Evolutionary conservation across 2,113 vertebrate species (phyloP).

Genomic region (Mustela nigripes): DNA sequence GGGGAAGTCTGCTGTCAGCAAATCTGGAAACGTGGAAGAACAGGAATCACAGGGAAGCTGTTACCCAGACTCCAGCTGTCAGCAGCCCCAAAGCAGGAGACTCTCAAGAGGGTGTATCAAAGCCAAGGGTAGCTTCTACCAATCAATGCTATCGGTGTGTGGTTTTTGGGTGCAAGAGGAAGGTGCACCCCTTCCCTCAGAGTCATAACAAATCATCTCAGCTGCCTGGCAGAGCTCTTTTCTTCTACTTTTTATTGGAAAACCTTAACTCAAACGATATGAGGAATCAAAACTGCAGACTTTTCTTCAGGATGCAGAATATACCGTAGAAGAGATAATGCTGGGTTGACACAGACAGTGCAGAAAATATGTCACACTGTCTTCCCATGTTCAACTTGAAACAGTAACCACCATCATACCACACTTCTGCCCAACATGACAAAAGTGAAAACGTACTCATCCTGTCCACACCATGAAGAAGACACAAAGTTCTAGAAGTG

Average conservation of each 20-base stretch:
- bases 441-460: background rate
- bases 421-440: background rate
- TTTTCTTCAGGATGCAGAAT: background rate
- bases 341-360: background rate
- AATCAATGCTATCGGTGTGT: background rate
- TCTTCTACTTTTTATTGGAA: background rate
- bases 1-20: background rate
- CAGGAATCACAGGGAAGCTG: background rate
- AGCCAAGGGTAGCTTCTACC: background rate
- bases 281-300: background rate
- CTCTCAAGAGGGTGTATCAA: background rate
- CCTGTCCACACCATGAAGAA: background rate
- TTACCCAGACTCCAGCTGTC: background rate
- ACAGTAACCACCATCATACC: rapidly evolving
- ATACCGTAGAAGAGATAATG: no score
- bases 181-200: background rate
- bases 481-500: background rate
- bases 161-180: background rate
- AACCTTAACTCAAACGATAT: background rate
- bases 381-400: background rate
- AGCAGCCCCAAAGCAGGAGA: background rate
- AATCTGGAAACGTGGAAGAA: background rate
- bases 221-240: background rate
- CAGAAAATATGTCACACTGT: background rate
- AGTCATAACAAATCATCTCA: background rate